Evolutionary conservation across 2,113 vertebrate species (phyloP).

Genomic region (Xiphorhynchus elegans): DNA sequence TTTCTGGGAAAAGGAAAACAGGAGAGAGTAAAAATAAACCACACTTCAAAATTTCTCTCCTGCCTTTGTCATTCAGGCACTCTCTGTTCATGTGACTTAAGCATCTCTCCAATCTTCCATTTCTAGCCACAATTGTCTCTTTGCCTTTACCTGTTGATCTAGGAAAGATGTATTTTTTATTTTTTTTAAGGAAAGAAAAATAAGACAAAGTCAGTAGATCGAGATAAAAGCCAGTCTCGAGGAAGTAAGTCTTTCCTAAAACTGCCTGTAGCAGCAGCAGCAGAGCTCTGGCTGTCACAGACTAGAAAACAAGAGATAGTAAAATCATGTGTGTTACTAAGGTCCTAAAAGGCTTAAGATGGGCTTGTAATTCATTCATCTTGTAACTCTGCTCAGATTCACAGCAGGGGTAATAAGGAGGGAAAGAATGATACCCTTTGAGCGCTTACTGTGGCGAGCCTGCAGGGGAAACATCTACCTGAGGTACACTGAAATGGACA

Average conservation of each 20-base stretch:
- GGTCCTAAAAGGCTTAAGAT: neutral
- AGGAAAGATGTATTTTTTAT: neutral
- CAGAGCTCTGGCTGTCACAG: neutral
- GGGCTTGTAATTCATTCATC: neutral
- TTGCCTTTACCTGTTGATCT: neutral
- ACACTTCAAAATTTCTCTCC: neutral
- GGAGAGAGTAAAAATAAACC: neutral
- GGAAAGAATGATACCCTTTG: conserved; percentile 81
- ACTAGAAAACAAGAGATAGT: neutral
- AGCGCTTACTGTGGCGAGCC: conserved; percentile 80
- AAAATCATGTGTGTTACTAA: neutral
- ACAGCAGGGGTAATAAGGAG: conserved; percentile 78
- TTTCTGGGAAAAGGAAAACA: neutral
- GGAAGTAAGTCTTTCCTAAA: neutral
- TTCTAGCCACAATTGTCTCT: neutral
- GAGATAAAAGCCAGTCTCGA: neutral
- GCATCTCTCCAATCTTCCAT: neutral
- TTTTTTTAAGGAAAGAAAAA: neutral
- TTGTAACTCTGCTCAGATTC: conserved; percentile 69
- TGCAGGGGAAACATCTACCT: conserved; percentile 84
- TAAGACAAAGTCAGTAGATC: neutral
- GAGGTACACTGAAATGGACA: conserved; percentile 80
- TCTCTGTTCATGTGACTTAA: neutral
- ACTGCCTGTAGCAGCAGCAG: neutral
- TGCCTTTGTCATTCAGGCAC: neutral